phyloP scores from a whole-genome alignment of 2,888 invertebrate genomes.

The Tetranychus truncatus region DNA sequence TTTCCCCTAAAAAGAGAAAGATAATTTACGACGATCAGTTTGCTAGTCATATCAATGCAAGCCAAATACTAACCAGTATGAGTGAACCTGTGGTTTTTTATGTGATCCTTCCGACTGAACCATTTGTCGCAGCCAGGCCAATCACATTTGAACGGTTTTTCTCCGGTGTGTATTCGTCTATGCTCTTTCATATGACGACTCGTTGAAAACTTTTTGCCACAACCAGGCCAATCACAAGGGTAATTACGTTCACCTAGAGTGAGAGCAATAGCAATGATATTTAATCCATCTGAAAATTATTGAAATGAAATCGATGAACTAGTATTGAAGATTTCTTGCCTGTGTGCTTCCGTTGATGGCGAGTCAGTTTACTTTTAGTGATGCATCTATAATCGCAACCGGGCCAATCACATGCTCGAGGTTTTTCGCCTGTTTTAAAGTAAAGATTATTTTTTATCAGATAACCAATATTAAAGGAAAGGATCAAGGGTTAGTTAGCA shows the following conservation, averaged over 20 bases:
- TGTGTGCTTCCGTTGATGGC: constrained; percentile 3
- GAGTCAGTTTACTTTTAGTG: constrained; percentile 5
- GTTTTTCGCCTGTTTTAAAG: not conserved
- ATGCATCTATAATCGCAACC: constrained; percentile 10
- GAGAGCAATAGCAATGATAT: not conserved
- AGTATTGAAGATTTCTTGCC: not conserved
- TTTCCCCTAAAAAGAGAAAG: not conserved
- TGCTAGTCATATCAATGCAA: too few relatives aligned
- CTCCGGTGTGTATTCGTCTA: not conserved
- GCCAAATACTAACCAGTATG: not conserved
- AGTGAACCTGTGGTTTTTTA: constrained; percentile 7
- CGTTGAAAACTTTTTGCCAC: not conserved
- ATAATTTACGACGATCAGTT: not conserved
- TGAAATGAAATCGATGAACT: too few relatives aligned
- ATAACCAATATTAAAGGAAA: not conserved
- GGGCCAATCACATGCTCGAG: constrained; percentile 7
- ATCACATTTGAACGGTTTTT: constrained; percentile 7
- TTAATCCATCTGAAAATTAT: not conserved
- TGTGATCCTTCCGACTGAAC: constrained; percentile 3
- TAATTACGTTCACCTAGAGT: constrained; percentile 3
- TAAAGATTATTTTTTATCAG: not conserved
- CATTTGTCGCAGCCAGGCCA: constrained; percentile 7
- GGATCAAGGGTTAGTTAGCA: not conserved
- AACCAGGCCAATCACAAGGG: constrained; percentile 7
- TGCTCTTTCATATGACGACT: constrained; percentile 7